These are phyloP conservation scores for Botia almorhae DNA, from an alignment of 2,797 vertebrate genomes.

Conservation along the genomic window DNA sequence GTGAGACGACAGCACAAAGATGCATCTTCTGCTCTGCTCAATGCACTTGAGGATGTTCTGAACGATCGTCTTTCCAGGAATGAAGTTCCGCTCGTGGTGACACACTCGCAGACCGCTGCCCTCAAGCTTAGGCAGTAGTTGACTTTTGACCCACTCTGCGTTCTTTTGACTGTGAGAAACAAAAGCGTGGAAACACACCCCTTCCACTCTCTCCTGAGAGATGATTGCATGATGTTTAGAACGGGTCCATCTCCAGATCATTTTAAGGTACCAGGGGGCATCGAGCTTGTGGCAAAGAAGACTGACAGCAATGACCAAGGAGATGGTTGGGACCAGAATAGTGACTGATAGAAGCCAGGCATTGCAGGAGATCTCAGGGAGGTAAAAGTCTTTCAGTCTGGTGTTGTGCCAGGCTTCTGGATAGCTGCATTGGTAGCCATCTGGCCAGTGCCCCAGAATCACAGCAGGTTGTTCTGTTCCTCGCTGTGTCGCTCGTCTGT, in stretches of 20 bases:
- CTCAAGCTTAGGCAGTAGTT: conserved; percentile 83
- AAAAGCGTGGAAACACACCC: conserved; percentile 84
- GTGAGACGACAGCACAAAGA: conserved; percentile 89
- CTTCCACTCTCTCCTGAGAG: conserved; percentile 52
- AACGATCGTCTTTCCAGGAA: conserved; percentile 85
- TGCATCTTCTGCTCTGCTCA: conserved; percentile 85
- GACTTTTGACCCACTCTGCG: conserved; percentile 79
- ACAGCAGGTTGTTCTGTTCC: conserved; percentile 23
- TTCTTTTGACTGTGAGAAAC: conserved; percentile 89
- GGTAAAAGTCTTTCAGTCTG: conserved; percentile 71
- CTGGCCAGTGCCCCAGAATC: conserved; percentile 80
- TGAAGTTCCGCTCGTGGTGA: conserved; percentile 86
- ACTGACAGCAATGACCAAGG: conserved; percentile 59
- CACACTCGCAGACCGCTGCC: conserved; percentile 76
- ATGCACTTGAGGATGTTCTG: conserved; percentile 89
- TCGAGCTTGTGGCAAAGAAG: conserved; percentile 80
- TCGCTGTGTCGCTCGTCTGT: conserved; percentile 46
- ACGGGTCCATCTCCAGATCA: conserved; percentile 88
- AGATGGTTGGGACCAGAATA: conserved; percentile 73
- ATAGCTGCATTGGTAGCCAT: conserved; percentile 79
- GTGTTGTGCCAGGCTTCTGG: conserved; percentile 73
- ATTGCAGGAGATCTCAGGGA: conserved; percentile 81
- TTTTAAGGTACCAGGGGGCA: conserved; percentile 85
- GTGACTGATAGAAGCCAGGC: conserved; percentile 72
- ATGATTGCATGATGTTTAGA: conserved; percentile 77